Base-by-base conservation (phyloP, 2,888 invertebrate genomes). In the Stenodera caucasica region DNA sequence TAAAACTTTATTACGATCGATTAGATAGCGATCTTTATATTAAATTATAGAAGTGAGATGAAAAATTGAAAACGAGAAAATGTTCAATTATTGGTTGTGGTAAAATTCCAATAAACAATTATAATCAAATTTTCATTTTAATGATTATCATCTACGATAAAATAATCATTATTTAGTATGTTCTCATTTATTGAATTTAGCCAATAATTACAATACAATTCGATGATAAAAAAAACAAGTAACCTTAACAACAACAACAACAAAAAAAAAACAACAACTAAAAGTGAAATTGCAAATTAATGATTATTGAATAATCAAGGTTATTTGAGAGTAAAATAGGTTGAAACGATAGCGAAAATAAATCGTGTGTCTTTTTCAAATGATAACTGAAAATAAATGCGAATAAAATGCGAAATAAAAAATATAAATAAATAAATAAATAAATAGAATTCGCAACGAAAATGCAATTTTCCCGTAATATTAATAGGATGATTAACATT, bases 381-480 rank as follows among this genome's bases (percentile, higher is more conserved):
- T 9, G 7, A 0, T 33, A 52, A 52, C 32, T 7, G 18, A 32
- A 52, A 52, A 52, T 52, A 52, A 52, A 52, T 52, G 52, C 52
- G 32, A 51, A 51, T 51, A 51, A 30, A 51, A 30, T 51, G 30
- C 51, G 1, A 51, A 51, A 51, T 30, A 51, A 51, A 32, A 21
- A 14, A 33, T 15, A 14, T 33, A 18, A 52, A 29, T 12, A 15
- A 14, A 15, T 21, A 45, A 45, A 45, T 45, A 45, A 45, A n/a
- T 45, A 45, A 45, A 45, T n/a, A n/a, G 8, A 40, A 40, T n/a
- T n/a, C 9, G 15, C 9, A 37, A 37, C 15, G 2, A 51, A 30
- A 51, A 51, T 51, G 51, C 51, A 51, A 30, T 30, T 14, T 40
- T 51, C n/a, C n/a, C n/a, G 49, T 23, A 12, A 15, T 30, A 5